A percentile compares a stretch with the other conserved stretches of the same genome.
These are phyloP conservation scores for Baryphthengus martii DNA, from an alignment of 2,113 vertebrate species.

Conservation along the genomic window DNA sequence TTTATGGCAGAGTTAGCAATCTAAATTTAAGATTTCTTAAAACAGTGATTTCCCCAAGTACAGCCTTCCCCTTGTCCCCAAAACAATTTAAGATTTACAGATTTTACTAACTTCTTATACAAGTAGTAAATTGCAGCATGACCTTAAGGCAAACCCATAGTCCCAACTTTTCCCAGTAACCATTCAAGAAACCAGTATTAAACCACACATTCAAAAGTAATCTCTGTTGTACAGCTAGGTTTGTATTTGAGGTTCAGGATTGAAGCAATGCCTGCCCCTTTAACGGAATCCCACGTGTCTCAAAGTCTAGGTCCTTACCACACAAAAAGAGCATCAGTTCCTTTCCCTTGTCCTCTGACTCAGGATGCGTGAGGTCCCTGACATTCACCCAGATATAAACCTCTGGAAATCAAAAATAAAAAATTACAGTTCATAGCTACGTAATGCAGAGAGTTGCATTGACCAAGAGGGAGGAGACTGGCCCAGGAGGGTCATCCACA, in stretches of 20 bases:
- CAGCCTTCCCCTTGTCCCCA: not conserved
- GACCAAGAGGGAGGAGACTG: not conserved
- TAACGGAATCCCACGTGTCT: not conserved
- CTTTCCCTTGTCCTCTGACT: not conserved
- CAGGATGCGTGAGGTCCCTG: not conserved
- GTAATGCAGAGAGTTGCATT: not conserved
- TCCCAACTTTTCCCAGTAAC: not conserved
- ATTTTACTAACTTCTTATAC: not conserved
- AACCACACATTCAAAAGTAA: not conserved
- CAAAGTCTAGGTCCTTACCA: not conserved
- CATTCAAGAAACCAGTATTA: not conserved
- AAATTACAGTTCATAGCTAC: not conserved
- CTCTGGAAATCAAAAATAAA: not conserved
- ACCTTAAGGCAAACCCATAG: not conserved
- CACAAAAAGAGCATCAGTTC: not conserved
- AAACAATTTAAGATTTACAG: not conserved
- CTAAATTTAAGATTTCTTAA: slow-evolving; percentile 1
- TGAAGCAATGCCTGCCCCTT: not conserved
- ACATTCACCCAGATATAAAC: not conserved
- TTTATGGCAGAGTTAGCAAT: slow-evolving; percentile 1
- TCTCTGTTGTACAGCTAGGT: not conserved
- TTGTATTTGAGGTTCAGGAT: not conserved
- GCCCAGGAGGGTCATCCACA: accelerated
- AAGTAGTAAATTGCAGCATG: not conserved
- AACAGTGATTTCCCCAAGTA: not conserved